Base-by-base conservation (phyloP, 2,113 vertebrate genomes). In the Dolichallabes microphthalmus region DNA sequence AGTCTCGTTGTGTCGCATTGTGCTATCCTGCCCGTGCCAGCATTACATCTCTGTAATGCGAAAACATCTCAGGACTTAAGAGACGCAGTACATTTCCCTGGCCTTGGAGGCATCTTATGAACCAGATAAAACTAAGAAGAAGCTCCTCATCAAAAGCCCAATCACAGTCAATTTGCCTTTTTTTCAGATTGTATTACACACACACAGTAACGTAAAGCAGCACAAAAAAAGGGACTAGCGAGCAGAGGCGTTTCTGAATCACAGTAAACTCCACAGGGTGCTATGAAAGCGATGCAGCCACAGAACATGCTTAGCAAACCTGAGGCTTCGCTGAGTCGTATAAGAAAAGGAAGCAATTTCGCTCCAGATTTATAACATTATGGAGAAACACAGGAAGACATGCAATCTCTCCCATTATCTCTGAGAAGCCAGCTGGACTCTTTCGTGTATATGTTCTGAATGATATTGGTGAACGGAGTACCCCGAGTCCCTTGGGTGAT, bases 341-440 rank as follows among this genome's bases (percentile, higher is more conserved):
- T 19, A 2, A 66, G 60, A 69, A 53, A 64, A 89, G 71, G 82
- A 89, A 86, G 85, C 82, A 82, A 88, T 89, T 85, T 86, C 84
- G 50, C 32, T 9, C 30, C 77, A 85, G 78, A 89, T 86, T 89
- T 85, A 88, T 79, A 80, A 80, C 78, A 58, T 74, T 66, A 75
- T 75, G 60, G 63, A 69, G 71, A 88, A 86, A 88, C 86, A 89
- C 60, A 86, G 20, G 82, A 55, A 55, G 53, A 69, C 57, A 60
- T 77, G 82, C 80, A 69, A 86, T 83, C 85, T 87, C 76, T 82
- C 63, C 68, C 39, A 83, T 83, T 88, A 82, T 87, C 87, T 91
- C 91, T 79, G 87, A 80, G 85, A 86, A 89, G 92, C 87, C 90
- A 90, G 91, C 45, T 91, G 90, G 92, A 82, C 91, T 88, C 90